Conservation (phyloP, 2,888 invertebrate genomes). For the Flexamia atlantica region DNA sequence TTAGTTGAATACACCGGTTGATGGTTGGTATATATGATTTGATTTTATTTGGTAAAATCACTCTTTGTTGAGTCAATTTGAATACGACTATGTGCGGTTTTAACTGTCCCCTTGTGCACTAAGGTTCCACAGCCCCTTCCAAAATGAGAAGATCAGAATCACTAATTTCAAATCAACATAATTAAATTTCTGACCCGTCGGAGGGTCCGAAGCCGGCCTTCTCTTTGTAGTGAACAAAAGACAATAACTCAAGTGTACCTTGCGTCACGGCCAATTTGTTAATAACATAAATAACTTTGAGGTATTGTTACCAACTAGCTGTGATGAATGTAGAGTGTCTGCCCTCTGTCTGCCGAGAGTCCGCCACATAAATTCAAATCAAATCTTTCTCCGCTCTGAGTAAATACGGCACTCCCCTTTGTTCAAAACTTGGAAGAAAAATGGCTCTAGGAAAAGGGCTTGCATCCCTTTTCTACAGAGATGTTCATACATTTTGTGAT, state of each 20-base stretch:
- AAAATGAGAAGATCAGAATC: background rate
- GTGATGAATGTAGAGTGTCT: slow-evolving; percentile 29
- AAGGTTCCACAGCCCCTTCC: too few relatives aligned
- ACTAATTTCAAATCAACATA: background rate
- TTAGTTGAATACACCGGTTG: too few relatives aligned
- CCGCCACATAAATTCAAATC: slow-evolving; percentile 59
- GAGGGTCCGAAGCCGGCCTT: slow-evolving; percentile 26
- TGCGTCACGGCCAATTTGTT: slow-evolving; percentile 54
- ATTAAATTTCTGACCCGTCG: background rate
- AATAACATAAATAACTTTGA: slow-evolving; percentile 53
- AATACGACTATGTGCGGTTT: too few relatives aligned
- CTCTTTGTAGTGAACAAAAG: slow-evolving; percentile 47
- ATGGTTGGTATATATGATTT: too few relatives aligned
- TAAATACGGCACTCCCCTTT: slow-evolving; percentile 42
- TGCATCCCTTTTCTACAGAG: background rate
- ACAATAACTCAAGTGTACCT: slow-evolving; percentile 23
- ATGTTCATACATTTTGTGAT: too few relatives aligned
- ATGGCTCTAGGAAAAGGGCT: background rate
- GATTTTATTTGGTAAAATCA: too few relatives aligned
- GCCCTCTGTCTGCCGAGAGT: slow-evolving; percentile 12
- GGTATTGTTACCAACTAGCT: slow-evolving; percentile 54
- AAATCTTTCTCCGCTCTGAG: slow-evolving; percentile 54
- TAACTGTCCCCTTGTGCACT: too few relatives aligned
- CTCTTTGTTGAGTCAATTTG: too few relatives aligned
- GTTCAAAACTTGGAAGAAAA: slow-evolving; percentile 3